Base-by-base conservation (phyloP, 2,888 invertebrate species). In the Aporophyla nigra region DNA sequence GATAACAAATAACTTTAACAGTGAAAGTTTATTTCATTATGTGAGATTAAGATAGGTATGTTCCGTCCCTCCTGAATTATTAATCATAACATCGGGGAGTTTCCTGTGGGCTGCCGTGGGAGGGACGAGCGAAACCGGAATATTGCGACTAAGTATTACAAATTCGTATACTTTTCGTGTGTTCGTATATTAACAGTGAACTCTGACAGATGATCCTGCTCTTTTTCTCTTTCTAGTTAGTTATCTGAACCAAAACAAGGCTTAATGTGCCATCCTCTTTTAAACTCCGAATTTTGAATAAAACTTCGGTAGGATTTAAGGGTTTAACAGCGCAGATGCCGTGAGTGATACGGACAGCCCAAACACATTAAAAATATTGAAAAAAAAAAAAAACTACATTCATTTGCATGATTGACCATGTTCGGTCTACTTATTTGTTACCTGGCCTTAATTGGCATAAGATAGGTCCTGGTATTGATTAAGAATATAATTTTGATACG, bases 1-100 rank as follows among this genome's bases (percentile, higher is more conserved):
- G 86, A 85, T 84, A 88, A 82, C 87, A 87, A 85, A 84, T 84
- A 85, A 86, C 80, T 84, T 84, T 66, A 62, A 69, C 69, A 14
- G 24, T 56, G 40, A 67, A 87, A 87, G 82, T 87, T 87, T 71
- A 85, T 82, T 84, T 84, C 74, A 76, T 87, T 80, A 87, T 86
- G 77, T 83, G 71, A 79, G 84, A 84, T 82, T 87, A 79, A 66
- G 82, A 71, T 78, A 80, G 74, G 70, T 81, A 58, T 71, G 71
- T 63, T 63, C 51, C 69, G 59, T 77, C 80, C 80, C 89, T 83
- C 72, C 74, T 90, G 90, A 91, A 92, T 91, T 92, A 91, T 92
- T 92, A 92, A 92, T 92, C 91, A 87, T 89, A 92, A 89, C 90
- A 89, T 91, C 87, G 86, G 78, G 82, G 89, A 91, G 89, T 88